These are phyloP conservation scores for Rattus rattus DNA, from an alignment of 2,113 vertebrate species.

Conservation along the genomic window DNA sequence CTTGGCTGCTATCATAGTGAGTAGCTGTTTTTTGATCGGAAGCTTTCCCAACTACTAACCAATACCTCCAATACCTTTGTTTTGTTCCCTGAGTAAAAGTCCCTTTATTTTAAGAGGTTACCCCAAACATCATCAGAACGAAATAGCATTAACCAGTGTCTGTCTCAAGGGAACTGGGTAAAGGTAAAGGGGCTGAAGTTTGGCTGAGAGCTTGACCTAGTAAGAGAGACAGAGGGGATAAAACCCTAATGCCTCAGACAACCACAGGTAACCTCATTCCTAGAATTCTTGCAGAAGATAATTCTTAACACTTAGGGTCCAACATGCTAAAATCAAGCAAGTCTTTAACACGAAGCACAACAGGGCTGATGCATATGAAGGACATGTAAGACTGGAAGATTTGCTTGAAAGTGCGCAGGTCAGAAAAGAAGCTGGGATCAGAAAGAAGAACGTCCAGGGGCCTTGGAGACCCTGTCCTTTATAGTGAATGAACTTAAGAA, in stretches of 20 bases:
- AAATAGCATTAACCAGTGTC: not conserved
- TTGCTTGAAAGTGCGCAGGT: not conserved
- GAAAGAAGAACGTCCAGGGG: not conserved
- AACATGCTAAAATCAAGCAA: not conserved
- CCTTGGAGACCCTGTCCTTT: not conserved
- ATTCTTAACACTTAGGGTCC: not conserved
- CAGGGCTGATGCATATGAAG: not conserved
- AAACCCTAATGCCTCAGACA: not conserved
- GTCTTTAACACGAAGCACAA: not conserved
- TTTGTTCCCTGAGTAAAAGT: not conserved
- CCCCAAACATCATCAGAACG: not conserved
- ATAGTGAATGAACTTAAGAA: not conserved
- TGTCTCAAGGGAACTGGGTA: not conserved
- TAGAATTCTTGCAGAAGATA: not conserved
- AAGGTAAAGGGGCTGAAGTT: not conserved
- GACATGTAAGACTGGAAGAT: not conserved
- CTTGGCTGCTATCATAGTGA: not conserved
- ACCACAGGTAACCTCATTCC: not conserved
- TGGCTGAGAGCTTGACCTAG: not conserved
- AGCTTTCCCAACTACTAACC: not conserved
- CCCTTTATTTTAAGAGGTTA: not conserved
- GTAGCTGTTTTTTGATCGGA: not conserved
- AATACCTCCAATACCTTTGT: not conserved
- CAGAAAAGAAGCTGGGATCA: not conserved
- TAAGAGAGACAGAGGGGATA: not conserved